A percentile compares a stretch with the other conserved stretches of the same genome.
phyloP scores from a whole-genome alignment of 2,888 invertebrate genomes.

The Deladenus siricidicola region DNA sequence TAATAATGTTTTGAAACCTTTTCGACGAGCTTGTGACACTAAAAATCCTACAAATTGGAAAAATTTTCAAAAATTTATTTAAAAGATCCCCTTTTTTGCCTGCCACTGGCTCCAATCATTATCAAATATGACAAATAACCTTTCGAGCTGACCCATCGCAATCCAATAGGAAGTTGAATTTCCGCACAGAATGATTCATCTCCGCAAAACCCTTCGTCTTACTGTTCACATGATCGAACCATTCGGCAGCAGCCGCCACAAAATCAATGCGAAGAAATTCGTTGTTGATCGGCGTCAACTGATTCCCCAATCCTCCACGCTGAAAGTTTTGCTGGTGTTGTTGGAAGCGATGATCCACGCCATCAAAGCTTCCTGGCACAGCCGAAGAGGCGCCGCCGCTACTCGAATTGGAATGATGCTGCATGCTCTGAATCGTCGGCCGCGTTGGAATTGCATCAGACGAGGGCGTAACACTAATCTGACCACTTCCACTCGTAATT shows the following conservation, averaged over 20 bases:
- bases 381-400: background rate
- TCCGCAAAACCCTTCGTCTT: constrained; percentile 16
- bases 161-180: constrained; percentile 22
- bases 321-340: background rate
- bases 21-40: too few species aligned
- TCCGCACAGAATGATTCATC: constrained; percentile 22
- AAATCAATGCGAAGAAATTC: constrained; percentile 24
- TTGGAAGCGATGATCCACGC: background rate
- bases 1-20: too few species aligned
- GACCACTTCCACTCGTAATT: too few species aligned
- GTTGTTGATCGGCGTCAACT: background rate
- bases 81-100: too few species aligned
- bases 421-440: background rate
- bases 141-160: constrained; percentile 23
- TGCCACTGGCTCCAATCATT: too few species aligned
- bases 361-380: background rate
- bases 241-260: constrained; percentile 22
- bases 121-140: too few species aligned
- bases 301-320: background rate
- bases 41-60: too few species aligned
- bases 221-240: constrained; percentile 20
- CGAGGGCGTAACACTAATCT: background rate
- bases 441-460: background rate
- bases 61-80: too few species aligned
- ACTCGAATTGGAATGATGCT: background rate